Evolutionary conservation across 2,888 invertebrate genomes (phyloP).

Genomic region (Epirrita christyi): DNA sequence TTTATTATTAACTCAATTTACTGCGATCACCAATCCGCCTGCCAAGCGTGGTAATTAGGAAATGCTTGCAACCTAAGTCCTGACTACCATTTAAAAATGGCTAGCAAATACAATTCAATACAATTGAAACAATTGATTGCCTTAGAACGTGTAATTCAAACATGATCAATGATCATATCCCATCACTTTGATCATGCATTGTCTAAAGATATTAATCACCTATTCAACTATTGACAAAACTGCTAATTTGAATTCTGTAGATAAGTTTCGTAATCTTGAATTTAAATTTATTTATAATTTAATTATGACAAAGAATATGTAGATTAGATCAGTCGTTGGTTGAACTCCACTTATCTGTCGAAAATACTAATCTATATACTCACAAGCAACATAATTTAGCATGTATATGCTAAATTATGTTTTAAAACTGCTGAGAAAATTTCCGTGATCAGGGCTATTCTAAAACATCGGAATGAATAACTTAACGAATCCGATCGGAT

Average conservation of each 20-base stretch:
- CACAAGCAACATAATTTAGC: too few species aligned
- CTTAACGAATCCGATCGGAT: too few species aligned
- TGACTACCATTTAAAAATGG: too few species aligned
- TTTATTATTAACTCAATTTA: too few species aligned
- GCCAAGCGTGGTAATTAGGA: too few species aligned
- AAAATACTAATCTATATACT: background rate
- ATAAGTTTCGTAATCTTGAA: background rate
- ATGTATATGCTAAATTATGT: background rate
- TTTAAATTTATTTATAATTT: background rate
- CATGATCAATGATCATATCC: background rate
- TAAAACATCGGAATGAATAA: too few species aligned
- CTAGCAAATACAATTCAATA: too few species aligned
- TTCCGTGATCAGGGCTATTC: too few species aligned
- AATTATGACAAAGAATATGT: background rate
- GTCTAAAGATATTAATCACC: background rate
- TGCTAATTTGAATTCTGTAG: background rate
- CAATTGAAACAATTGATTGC: background rate
- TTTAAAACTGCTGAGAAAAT: too few species aligned
- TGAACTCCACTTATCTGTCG: background rate
- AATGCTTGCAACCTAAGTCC: too few species aligned
- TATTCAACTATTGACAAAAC: background rate
- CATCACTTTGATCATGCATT: background rate
- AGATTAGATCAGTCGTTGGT: background rate
- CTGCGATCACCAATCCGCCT: too few species aligned
- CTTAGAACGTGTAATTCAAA: slow-evolving; percentile 1